Evolutionary conservation across 1,140 invertebrate genomes (phyloP), one percentile per base, ranked within the genome.

Genomic region (Drosophila elegans): DNA sequence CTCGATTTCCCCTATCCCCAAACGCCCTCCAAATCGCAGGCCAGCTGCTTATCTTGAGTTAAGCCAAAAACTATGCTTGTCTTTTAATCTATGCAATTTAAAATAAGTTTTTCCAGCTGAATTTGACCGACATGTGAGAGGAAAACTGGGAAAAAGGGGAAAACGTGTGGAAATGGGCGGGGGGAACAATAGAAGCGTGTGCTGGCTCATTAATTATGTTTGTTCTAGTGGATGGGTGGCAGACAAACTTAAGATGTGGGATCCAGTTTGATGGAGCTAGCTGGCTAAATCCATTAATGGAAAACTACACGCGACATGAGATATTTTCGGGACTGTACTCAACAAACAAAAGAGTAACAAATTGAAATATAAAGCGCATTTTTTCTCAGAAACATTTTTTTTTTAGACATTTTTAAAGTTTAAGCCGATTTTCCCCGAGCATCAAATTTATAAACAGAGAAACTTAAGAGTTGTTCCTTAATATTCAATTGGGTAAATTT

Each of bases 51-150:
- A 71, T 68, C 74, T 38, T 60, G 39, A 41, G 53, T 41, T 61
- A 59, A 66, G 32, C 64, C 64, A 88, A 88, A 83, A 86, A 86
- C 84, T 83, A 88, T 79, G 71, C 80, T 54, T 7, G 63, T 57
- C 78, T 77, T 61, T 88, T 86, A 88, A 86, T 88, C 83, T 79
- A 74, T 55, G 76, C 79, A 77, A 86, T 88, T 86, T 86, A 88
- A 83, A 85, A 86, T 79, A 61, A 79, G 81, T 81, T 88, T 88
- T 62, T 57, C 39, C 38, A 6, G 44, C 42, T 41, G 38, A 74
- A 39, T 57, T 57, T 74, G 57, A 74, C 66, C 66, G 38, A 39
- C 64, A 68, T 39, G 38, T 52, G 52, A 11, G 39, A 25, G 52
- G 27, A 29, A 63, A 29, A 44, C 9, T 7, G 53, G 38, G 9